Conservation (phyloP, 2,888 invertebrate genomes). For the Mechanitis messenoides region DNA sequence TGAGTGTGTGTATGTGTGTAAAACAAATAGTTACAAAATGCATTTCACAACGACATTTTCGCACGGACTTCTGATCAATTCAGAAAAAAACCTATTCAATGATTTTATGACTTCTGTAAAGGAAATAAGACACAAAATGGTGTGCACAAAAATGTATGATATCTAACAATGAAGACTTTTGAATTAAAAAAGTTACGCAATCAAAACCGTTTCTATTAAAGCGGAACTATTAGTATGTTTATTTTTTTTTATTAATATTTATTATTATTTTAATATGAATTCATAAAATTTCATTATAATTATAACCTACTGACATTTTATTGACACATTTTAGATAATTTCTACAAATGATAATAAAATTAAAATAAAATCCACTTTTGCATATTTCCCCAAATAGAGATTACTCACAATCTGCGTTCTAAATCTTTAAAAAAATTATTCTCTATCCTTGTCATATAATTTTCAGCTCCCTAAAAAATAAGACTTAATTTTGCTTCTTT, state of each 20-base stretch:
- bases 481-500: too few species aligned
- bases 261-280: not conserved
- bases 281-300: not conserved
- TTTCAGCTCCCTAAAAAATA: too few species aligned
- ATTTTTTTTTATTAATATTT: not conserved
- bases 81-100: slow-evolving; percentile 26
- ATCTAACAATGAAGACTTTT: not conserved
- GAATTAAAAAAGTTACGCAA: not conserved
- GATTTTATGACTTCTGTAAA: slow-evolving; percentile 6
- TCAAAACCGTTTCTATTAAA: slow-evolving; percentile 1
- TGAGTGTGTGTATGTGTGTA: slow-evolving; percentile 13
- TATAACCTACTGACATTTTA: too few species aligned
- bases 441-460: too few species aligned
- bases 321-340: too few species aligned
- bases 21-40: slow-evolving; percentile 55
- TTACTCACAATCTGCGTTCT: too few species aligned
- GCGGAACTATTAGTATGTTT: not conserved
- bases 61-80: slow-evolving; percentile 53
- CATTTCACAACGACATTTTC: slow-evolving; percentile 55
- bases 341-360: too few species aligned
- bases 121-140: slow-evolving; percentile 11
- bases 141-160: not conserved
- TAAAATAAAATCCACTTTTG: too few species aligned
- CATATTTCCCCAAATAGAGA: too few species aligned
- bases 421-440: too few species aligned